Evolutionary conservation across 2,888 invertebrate species (phyloP), one percentile per base, ranked within the genome.

Genomic region (Ochlodes sylvanus): DNA sequence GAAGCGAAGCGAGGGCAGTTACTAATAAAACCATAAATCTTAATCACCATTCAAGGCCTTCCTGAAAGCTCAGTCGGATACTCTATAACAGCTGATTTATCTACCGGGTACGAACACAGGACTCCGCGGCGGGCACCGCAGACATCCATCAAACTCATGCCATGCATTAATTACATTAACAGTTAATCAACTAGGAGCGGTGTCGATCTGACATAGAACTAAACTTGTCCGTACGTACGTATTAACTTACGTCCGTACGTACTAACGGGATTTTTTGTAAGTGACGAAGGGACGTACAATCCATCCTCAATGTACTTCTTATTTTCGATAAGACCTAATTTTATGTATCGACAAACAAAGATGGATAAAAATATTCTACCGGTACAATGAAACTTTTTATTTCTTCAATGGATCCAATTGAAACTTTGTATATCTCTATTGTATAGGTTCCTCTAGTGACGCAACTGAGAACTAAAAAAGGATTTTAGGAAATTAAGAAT

Each of bases 91-190:
- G 50, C 15, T 66, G 60, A 60, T 66, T 66, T 66, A 66, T 60
- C 42, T 52, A 44, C 58, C 63, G 58, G 64, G 58, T 52, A 41
- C 27, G 58, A 66, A 66, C 60, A 58, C 69, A 57, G 69, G 69
- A 72, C 71, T 70, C 70, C 65, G 69, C 70, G 69, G 66, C 72
- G 64, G 69, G 66, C 72, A 70, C 63, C 56, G 55, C 63, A 57
- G 68, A n/a, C 72, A 72, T 72, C 69, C 70, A 73, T 74, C 72
- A 73, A 61, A 71, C 67, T 50, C 70, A 63, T 72, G 72, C 72
- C 75, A 71, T 69, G 71, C 68, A 70, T 62, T 67, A 56, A 67
- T 67, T 67, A 67, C 55, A 56, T 4, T 47, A 62, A 62, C 61
- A 55, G 61, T 67, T 62, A 67, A 67, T 67, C 67, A 67, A 67